A percentile compares a stretch with the other conserved stretches of the same genome.
Conservation (phyloP, 2,113 vertebrate genomes). For the Gorsachius goisagi region DNA sequence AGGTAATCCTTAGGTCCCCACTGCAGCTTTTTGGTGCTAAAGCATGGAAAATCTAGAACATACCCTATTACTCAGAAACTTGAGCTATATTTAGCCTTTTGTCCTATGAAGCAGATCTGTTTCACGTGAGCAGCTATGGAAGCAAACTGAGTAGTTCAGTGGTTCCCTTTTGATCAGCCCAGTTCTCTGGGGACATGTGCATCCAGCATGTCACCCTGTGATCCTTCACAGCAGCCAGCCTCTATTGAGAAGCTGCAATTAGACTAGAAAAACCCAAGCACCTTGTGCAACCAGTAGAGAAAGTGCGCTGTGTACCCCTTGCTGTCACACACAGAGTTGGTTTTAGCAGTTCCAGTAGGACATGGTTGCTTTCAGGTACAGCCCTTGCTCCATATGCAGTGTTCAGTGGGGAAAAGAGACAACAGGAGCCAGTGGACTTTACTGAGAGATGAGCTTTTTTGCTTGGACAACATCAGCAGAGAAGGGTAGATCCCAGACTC, state of each 20-base stretch:
- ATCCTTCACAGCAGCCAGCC: background rate
- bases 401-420: background rate
- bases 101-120: background rate
- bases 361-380: conserved; percentile 8
- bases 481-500: background rate
- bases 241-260: background rate
- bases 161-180: background rate
- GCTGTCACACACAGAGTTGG: background rate
- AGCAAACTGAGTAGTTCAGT: background rate
- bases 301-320: background rate
- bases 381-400: background rate
- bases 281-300: background rate
- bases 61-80: background rate
- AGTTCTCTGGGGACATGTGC: background rate
- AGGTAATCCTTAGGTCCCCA: background rate
- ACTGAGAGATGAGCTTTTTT: background rate
- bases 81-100: background rate
- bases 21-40: background rate
- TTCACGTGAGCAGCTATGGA: background rate
- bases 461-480: background rate
- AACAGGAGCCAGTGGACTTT: background rate
- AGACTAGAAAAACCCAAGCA: conserved; percentile 1
- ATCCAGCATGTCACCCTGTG: background rate
- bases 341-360: background rate
- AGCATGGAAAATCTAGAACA: background rate